phyloP scores from a whole-genome alignment of 2,113 vertebrate species.

The Apaloderma vittatum region DNA sequence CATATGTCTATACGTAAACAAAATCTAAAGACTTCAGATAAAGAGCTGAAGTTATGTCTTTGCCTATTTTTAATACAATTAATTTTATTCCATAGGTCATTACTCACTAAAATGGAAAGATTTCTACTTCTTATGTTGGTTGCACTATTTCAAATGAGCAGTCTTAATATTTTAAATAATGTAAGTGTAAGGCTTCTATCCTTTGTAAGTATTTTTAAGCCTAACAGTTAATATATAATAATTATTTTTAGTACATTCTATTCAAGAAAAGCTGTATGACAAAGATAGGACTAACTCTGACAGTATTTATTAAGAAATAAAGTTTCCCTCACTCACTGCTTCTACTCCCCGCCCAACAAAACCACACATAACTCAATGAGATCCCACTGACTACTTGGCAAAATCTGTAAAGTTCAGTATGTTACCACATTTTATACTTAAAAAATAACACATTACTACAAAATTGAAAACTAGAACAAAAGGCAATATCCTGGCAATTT shows the following conservation, averaged over 20 bases:
- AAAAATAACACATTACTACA: conserved; percentile 5
- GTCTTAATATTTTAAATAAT: not conserved
- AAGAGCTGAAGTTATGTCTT: not conserved
- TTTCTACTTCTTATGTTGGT: not conserved
- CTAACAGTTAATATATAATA: conserved; percentile 26
- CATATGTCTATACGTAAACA: rapidly evolving
- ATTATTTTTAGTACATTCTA: conserved; percentile 54
- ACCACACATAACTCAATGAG: not conserved
- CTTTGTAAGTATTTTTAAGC: conserved; percentile 59
- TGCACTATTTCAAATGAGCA: not conserved
- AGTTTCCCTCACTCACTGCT: not conserved
- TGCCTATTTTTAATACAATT: not conserved
- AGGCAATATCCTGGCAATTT: not conserved
- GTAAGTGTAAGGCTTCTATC: conserved; percentile 46
- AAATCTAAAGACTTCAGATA: not conserved
- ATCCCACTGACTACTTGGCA: not conserved
- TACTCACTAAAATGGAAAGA: not conserved
- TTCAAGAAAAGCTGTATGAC: conserved; percentile 41
- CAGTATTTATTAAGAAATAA: not conserved
- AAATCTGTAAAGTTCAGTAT: not conserved
- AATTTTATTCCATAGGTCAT: not conserved
- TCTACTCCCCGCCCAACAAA: not conserved
- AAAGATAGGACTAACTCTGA: not conserved
- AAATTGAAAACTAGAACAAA: conserved; percentile 7
- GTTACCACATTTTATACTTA: conserved; percentile 2